Percentiles rank a stretch among this genome's conserved stretches.
phyloP scores from a whole-genome alignment of 2,113 vertebrate genomes.

The Equus przewalskii region DNA sequence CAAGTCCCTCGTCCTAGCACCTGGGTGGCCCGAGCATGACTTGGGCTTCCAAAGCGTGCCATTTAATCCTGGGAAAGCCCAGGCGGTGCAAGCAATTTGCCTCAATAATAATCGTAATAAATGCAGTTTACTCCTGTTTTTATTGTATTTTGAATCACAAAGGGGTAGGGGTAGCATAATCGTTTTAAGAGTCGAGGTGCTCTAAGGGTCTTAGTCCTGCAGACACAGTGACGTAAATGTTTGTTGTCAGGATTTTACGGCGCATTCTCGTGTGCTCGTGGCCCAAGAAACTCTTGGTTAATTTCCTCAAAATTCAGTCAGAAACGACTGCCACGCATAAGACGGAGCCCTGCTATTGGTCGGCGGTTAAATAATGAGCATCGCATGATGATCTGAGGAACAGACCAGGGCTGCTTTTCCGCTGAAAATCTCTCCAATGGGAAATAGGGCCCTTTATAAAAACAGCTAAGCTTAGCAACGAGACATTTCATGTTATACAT shows the following conservation, averaged over 20 bases:
- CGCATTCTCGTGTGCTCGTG: neutral
- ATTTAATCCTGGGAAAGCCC: constrained; percentile 42
- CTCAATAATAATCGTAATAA: neutral
- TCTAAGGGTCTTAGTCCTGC: neutral
- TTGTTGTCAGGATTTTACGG: neutral
- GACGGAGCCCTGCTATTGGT: neutral
- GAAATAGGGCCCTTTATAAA: neutral
- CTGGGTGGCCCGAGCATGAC: constrained; percentile 12
- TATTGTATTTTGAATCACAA: constrained; percentile 41
- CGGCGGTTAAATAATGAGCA: neutral
- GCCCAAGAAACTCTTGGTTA: neutral
- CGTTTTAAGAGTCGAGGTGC: neutral
- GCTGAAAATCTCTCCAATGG: neutral
- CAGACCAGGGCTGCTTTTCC: neutral
- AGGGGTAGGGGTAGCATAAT: neutral
- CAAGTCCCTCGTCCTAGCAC: neutral
- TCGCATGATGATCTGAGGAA: neutral
- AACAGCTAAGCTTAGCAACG: neutral
- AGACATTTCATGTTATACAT: neutral
- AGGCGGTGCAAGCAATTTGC: neutral
- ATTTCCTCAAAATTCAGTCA: constrained; percentile 47
- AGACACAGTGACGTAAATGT: neutral
- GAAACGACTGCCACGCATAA: neutral
- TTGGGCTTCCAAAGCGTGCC: constrained; percentile 25
- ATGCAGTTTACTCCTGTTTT: neutral